phyloP scores from a whole-genome alignment of 1,140 invertebrate species.

The Zaprionus ornatus region DNA sequence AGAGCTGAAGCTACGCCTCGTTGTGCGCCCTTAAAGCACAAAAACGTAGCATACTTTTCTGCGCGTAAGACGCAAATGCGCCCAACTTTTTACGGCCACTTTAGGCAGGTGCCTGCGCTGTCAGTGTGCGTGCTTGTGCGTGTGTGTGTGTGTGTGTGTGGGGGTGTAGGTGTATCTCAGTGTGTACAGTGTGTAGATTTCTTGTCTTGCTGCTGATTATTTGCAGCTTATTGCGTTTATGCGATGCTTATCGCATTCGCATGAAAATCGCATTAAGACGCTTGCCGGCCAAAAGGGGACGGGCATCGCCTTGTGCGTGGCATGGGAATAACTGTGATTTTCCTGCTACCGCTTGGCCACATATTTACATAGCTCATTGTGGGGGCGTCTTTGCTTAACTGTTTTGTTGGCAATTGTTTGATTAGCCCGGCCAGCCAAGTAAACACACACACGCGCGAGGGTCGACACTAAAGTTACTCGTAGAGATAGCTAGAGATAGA shows the following conservation, averaged over 20 bases:
- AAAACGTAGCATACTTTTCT: constrained; percentile 46
- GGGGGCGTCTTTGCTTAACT: constrained; percentile 42
- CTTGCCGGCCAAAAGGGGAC: constrained; percentile 5
- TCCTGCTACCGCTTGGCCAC: constrained; percentile 6
- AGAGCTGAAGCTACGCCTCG: constrained; percentile 9
- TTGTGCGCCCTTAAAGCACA: constrained; percentile 27
- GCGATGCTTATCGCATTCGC: constrained; percentile 74
- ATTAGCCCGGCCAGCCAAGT: constrained; percentile 41
- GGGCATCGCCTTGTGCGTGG: constrained; percentile 13
- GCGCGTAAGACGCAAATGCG: constrained; percentile 31
- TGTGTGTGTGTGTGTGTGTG: constrained; percentile 6
- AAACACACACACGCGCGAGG: constrained; percentile 30
- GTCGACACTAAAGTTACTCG: not conserved
- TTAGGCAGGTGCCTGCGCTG: constrained; percentile 27
- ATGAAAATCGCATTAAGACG: constrained; percentile 71
- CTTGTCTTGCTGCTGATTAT: constrained; percentile 72
- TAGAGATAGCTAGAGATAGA: not conserved
- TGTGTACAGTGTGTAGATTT: constrained; percentile 39
- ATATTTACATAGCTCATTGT: constrained; percentile 42
- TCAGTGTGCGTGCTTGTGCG: not conserved
- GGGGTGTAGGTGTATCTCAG: not conserved
- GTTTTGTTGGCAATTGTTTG: constrained; percentile 37
- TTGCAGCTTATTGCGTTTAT: constrained; percentile 75
- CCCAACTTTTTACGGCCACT: constrained; percentile 46
- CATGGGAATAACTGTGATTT: constrained; percentile 43